Base-by-base conservation (phyloP, 2,113 vertebrate species). In the Elaphurus davidianus region DNA sequence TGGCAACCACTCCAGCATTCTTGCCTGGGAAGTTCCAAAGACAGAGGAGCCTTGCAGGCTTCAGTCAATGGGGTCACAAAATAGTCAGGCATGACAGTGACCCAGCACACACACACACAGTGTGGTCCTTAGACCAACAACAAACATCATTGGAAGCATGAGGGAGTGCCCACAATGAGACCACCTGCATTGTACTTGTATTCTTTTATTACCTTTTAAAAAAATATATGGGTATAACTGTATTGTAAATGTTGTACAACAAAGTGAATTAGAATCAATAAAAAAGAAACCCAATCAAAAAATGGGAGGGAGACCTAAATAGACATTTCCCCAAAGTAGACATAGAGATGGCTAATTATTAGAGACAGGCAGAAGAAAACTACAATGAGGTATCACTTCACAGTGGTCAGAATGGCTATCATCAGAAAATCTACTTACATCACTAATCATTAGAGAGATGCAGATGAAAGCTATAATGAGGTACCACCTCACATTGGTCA, bases 121-220 rank as follows among this genome's bases (percentile, higher is more conserved):
- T 74, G 67, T 25, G 10, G 67, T 71, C 67, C 19, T 71, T 23
- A 23, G 28, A 84, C 1, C 19, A 19, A 33, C 25, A 19, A 28
- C 55, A 87, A 15, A 0, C 16, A 40, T 62, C 21, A 15, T 14
- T 36, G 14, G n/a, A 25, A 52, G 11, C 12, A 33, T 1, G 0
- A 47, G 85, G 36, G n/a, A 40, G 55, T 30, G 8, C 0, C 0
- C 7, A 2, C 23, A 6, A n/a, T 21, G 7, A 28, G 9, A 28
- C 1, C 2, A 62, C 13, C 21, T 14, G 1, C 7, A 8, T 16
- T 25, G 36, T 11, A 71, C 67, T 71, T 1, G 2, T 40, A 40
- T 40, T 74, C 67, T 71, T 40, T 67, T 67, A 11, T 36, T 5
- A 67, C 16, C 17, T 17, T 54, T 64, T 27, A 27, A 27, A 59